Evolutionary conservation across 2,888 invertebrate genomes (phyloP).

Genomic region (Podabrus alpinus): DNA sequence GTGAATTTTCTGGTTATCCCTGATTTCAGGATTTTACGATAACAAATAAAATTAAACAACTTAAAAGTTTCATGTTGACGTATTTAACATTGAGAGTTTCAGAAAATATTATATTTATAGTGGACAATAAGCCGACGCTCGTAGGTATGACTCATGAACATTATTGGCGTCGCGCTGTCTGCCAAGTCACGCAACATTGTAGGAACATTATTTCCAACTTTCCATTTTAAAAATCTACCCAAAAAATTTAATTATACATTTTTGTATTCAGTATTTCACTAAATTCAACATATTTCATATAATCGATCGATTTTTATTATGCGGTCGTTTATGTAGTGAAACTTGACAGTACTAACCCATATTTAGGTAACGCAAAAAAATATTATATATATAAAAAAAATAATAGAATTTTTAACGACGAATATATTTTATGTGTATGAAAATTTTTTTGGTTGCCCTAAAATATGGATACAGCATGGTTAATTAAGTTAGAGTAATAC

Average conservation of each 20-base stretch:
- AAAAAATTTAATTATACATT: not conserved
- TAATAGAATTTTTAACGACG: too few relatives aligned
- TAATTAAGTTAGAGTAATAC: too few relatives aligned
- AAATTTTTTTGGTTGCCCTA: too few relatives aligned
- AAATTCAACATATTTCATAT: not conserved
- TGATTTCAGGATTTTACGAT: not conserved
- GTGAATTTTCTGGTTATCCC: not conserved
- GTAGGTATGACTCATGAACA: not conserved
- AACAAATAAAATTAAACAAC: not conserved
- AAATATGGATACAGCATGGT: too few relatives aligned
- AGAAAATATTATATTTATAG: not conserved
- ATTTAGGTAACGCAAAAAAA: too few relatives aligned
- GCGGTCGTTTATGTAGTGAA: too few relatives aligned
- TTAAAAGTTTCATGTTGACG: not conserved
- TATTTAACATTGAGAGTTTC: not conserved
- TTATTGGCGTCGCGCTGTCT: not conserved
- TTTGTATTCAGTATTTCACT: not conserved
- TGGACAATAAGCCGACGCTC: not conserved
- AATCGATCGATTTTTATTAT: too few relatives aligned
- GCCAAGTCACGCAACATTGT: not conserved
- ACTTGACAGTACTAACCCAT: too few relatives aligned
- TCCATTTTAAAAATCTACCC: not conserved
- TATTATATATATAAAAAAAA: too few relatives aligned
- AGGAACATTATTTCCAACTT: not conserved
- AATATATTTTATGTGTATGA: too few relatives aligned